Evolutionary conservation across 2,797 vertebrate genomes (phyloP), one percentile per base, ranked within the genome.

Genomic region (Acropternis orthonyx): DNA sequence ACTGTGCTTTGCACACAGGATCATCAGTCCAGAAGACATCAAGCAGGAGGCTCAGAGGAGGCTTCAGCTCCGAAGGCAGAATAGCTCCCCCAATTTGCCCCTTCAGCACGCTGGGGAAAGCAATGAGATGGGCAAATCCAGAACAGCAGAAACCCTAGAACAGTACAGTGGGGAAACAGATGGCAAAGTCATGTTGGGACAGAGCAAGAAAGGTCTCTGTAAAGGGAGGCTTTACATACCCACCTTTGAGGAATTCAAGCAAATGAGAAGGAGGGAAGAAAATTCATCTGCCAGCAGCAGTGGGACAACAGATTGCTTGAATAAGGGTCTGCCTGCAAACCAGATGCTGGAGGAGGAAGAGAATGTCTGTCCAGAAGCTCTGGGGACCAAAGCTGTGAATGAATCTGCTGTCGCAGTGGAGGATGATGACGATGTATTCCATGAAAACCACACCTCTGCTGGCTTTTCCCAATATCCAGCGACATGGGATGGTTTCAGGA

Each of bases 231-330:
- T 99, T 18, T 98, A 98, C 78, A 99, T 99, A 92, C 98, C 98
- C 9, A 99, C 98, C 10, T 99, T 99, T 84, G 98, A 99, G 96
- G 98, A 99, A 92, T 99, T 99, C 82, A 99, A 99, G 92, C 98
- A 91, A 92, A 99, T 99, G 98, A 98, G 98, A 98, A 98, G 88
- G 97, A 97, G 96, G 97, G 98, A 93, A 79, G 90, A 51, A 73
- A 71, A 82, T 56, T 74, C 69, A 58, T 83, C 89, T 74, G 26
- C 39, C 34, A 74, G 34, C 36, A 95, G 28, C 76, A 46, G 44
- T n/a, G 85, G 44, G 65, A 46, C 62, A n/a, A 30, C 77, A 77
- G 96, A 95, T 69, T 73, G 78, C 30, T 86, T 83, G 30, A 77
- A 37, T 41, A 77, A 89, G n/a, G 67, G 18, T 46, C 71, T 91